A percentile compares a stretch with the other conserved stretches of the same genome.
Conservation (phyloP, 2,888 invertebrate species). For the Hermodice carunculata region DNA sequence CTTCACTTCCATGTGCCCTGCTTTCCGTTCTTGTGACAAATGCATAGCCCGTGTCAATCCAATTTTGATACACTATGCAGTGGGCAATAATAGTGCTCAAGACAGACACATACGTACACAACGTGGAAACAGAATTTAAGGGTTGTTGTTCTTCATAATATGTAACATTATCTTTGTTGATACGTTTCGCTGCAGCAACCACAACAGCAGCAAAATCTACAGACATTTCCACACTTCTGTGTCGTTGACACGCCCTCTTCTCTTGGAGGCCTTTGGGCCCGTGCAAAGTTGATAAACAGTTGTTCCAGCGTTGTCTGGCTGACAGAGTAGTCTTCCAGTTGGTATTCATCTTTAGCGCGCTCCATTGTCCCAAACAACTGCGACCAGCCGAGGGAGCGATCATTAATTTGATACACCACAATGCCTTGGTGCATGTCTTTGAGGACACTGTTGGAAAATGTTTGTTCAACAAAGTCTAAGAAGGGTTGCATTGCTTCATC, state of each 20-base stretch:
- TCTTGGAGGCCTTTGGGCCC: conserved; percentile 37
- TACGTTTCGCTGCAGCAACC: too few species aligned
- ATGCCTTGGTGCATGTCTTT: conserved; percentile 73
- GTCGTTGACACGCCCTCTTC: not conserved
- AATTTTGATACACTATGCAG: too few species aligned
- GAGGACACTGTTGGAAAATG: conserved; percentile 31
- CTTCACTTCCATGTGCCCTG: too few species aligned
- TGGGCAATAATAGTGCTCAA: too few species aligned
- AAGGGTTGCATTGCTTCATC: conserved; percentile 1
- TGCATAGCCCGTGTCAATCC: too few species aligned
- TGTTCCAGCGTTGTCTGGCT: conserved; percentile 72
- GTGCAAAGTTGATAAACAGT: conserved; percentile 71
- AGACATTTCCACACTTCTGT: not conserved
- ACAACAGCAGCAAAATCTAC: conserved; percentile 9
- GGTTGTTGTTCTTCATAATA: too few species aligned
- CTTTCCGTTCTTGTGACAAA: too few species aligned
- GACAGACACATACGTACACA: too few species aligned
- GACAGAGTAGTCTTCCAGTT: conserved; percentile 74
- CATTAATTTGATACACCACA: conserved; percentile 79
- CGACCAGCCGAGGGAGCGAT: conserved; percentile 77
- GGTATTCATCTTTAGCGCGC: conserved; percentile 73
- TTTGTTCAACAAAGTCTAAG: conserved; percentile 19
- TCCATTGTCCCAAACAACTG: conserved; percentile 81
- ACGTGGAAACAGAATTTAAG: too few species aligned
- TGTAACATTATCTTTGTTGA: too few species aligned